phyloP scores from a whole-genome alignment of 1,140 invertebrate species.

The Steinernema feltiae region DNA sequence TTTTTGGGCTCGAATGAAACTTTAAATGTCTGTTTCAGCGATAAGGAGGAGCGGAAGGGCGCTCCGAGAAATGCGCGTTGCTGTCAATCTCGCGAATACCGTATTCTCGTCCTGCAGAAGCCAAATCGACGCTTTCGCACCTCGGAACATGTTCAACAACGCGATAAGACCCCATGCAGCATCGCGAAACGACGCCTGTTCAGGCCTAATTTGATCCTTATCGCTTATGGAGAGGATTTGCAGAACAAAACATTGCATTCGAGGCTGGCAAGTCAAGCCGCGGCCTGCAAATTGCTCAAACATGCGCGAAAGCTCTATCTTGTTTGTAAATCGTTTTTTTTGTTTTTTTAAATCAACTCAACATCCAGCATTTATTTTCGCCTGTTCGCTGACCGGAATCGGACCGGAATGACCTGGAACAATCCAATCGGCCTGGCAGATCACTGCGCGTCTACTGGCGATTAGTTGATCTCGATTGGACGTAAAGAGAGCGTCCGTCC shows the following conservation, averaged over 20 bases:
- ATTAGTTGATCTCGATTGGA: neutral
- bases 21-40: neutral
- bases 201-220: neutral
- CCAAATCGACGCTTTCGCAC: slow-evolving; percentile 1
- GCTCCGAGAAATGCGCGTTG: neutral
- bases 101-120: neutral
- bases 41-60: neutral
- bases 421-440: neutral
- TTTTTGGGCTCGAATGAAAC: neutral
- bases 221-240: no score
- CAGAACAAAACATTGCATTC: no score
- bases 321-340: no score
- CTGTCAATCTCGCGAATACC: neutral
- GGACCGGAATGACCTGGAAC: neutral
- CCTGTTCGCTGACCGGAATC: neutral
- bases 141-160: neutral
- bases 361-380: neutral
- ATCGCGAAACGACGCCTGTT: neutral
- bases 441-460: neutral
- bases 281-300: no score
- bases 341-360: neutral
- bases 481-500: neutral
- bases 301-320: no score
- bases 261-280: no score
- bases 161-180: neutral